These are phyloP conservation scores for Selenia dentaria DNA, from an alignment of 2,888 invertebrate species.

Conservation along the genomic window DNA sequence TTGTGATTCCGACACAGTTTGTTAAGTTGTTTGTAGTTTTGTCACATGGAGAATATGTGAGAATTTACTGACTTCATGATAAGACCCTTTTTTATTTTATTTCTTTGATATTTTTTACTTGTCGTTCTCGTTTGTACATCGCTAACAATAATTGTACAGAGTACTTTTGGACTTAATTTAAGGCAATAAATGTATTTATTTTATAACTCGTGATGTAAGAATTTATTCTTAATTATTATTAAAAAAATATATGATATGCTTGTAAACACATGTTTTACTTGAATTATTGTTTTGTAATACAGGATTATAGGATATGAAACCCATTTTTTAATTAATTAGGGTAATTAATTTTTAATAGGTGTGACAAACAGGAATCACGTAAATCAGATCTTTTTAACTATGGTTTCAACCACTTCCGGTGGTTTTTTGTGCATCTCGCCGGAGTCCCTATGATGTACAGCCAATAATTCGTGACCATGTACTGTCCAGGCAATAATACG, in stretches of 20 bases:
- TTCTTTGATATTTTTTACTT: constrained; percentile 74
- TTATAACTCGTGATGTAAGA: constrained; percentile 85
- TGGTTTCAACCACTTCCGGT: no score
- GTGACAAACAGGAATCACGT: no score
- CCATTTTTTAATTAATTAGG: no score
- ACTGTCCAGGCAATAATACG: no score
- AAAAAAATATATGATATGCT: constrained; percentile 85
- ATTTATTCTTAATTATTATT: constrained; percentile 85
- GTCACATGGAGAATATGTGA: constrained; percentile 67
- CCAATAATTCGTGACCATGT: no score
- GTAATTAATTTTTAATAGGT: no score
- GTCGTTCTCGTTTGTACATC: constrained; percentile 84
- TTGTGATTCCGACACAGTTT: constrained; percentile 84
- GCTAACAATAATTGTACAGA: constrained; percentile 85
- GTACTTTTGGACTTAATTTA: constrained; percentile 84
- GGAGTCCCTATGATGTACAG: no score
- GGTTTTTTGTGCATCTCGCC: no score
- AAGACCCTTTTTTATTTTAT: constrained; percentile 68
- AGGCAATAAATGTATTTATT: constrained; percentile 85
- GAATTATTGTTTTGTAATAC: no score
- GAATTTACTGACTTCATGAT: constrained; percentile 69
- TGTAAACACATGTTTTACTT: constrained; percentile 77
- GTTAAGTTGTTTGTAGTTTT: constrained; percentile 80
- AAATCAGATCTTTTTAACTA: no score
- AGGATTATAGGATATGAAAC: no score